Percentiles rank a stretch among this genome's conserved stretches.
These are phyloP conservation scores for human DNA, from an alignment of 2,113 vertebrate species.

Conservation along the genomic window DNA sequence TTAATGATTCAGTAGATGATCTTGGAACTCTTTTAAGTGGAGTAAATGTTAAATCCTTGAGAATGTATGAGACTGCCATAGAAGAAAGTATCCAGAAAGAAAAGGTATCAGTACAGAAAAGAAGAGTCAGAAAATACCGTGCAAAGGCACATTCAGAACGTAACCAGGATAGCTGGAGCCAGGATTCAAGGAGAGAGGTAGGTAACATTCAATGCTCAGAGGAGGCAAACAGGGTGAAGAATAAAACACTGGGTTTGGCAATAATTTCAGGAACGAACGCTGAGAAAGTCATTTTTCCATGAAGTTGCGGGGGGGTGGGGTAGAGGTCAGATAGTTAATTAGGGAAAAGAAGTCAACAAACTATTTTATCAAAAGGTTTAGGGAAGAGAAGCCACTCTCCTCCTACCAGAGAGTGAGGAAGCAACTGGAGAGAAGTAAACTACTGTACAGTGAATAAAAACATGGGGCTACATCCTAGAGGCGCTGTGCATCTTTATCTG, in stretches of 20 bases:
- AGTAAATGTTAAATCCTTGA: neutral
- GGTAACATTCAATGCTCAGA: neutral
- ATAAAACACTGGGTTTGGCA: neutral
- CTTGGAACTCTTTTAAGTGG: neutral
- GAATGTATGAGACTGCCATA: neutral
- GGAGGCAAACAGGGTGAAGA: neutral
- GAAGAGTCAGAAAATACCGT: neutral
- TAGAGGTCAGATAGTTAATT: neutral
- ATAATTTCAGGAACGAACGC: neutral
- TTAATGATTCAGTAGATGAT: conserved; percentile 1
- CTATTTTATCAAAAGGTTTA: neutral
- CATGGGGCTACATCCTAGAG: neutral
- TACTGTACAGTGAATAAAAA: neutral
- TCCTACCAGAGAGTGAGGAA: neutral
- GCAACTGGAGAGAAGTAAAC: neutral
- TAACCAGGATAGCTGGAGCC: neutral
- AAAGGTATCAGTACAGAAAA: neutral
- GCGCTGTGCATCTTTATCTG: neutral
- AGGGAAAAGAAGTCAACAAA: neutral
- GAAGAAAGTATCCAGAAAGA: neutral
- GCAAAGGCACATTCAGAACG: neutral
- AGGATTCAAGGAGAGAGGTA: neutral
- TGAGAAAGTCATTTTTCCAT: conserved; percentile 2
- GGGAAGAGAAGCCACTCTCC: neutral
- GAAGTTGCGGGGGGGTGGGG: neutral